Evolutionary conservation across 2,113 vertebrate species (phyloP).

Genomic region (Formicarius rufipectus): DNA sequence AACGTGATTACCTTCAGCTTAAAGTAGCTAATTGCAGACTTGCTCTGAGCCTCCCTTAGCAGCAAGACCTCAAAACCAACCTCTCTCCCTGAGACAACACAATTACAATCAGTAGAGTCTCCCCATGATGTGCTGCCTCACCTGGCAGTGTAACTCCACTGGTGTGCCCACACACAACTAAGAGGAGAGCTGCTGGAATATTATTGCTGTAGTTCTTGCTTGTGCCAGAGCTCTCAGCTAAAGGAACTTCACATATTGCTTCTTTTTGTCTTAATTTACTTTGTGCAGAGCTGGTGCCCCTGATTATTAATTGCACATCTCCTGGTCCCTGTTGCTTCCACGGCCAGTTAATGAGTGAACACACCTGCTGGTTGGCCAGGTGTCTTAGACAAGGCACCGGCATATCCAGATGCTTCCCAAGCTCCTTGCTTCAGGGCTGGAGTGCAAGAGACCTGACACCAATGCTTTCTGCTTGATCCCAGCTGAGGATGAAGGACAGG

Average conservation of each 20-base stretch:
- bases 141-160: neutral
- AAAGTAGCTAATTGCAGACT: neutral
- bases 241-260: neutral
- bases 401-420: neutral
- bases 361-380: neutral
- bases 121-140: neutral
- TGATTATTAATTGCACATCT: neutral
- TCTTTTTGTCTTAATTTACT: constrained; percentile 29
- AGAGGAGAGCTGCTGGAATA: neutral
- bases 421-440: rapidly evolving
- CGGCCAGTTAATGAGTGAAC: neutral
- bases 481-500: neutral
- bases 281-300: neutral
- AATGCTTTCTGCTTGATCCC: neutral
- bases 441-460: rapidly evolving
- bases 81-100: neutral
- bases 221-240: neutral
- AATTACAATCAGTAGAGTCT: neutral
- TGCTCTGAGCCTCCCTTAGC: neutral
- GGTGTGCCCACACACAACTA: rapidly evolving
- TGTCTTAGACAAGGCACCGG: neutral
- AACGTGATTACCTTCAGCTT: neutral
- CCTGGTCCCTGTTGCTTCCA: neutral
- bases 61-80: neutral
- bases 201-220: neutral